Conservation (phyloP, 2,113 vertebrate species). For the Pseudolaguvia tuberculata region DNA sequence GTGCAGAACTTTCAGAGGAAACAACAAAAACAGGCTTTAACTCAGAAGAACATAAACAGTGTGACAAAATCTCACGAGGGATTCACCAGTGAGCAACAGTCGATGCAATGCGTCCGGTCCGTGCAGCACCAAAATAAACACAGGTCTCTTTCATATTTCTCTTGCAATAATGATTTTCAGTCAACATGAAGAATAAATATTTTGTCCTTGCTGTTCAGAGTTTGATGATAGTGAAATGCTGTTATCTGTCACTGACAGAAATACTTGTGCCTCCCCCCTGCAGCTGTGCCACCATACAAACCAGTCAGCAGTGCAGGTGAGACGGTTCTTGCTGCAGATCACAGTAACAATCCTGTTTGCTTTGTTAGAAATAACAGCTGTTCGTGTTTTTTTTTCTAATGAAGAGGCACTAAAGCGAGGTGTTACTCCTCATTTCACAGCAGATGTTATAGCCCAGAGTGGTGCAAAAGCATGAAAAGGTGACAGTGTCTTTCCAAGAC, state of each 20-base stretch:
- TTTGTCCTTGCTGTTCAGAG: slow-evolving; percentile 38
- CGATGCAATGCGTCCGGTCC: slow-evolving; percentile 9
- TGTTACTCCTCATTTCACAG: slow-evolving; percentile 61
- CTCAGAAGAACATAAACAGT: slow-evolving; percentile 15
- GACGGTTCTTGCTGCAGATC: slow-evolving; percentile 48
- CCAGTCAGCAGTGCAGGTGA: slow-evolving; percentile 39
- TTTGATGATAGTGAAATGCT: slow-evolving; percentile 45
- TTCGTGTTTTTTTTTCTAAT: slow-evolving; percentile 57
- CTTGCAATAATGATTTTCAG: slow-evolving; percentile 24
- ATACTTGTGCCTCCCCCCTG: slow-evolving; percentile 28
- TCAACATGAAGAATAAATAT: slow-evolving; percentile 32
- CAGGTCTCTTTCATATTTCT: slow-evolving; percentile 14
- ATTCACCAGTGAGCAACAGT: slow-evolving; percentile 26
- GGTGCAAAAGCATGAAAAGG: slow-evolving; percentile 27
- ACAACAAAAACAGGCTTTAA: slow-evolving; percentile 24
- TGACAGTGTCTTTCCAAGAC: slow-evolving; percentile 5
- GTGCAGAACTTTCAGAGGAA: slow-evolving; percentile 22
- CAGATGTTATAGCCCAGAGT: slow-evolving; percentile 54
- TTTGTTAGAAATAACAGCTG: slow-evolving; percentile 63
- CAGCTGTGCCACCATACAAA: slow-evolving; percentile 30
- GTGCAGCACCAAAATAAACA: not conserved
- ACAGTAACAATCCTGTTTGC: slow-evolving; percentile 57
- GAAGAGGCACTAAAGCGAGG: slow-evolving; percentile 48
- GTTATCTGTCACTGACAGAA: slow-evolving; percentile 46
- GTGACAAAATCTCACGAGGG: slow-evolving; percentile 28